Conservation (phyloP, 2,113 vertebrate genomes). For the Eurystomus gularis region DNA sequence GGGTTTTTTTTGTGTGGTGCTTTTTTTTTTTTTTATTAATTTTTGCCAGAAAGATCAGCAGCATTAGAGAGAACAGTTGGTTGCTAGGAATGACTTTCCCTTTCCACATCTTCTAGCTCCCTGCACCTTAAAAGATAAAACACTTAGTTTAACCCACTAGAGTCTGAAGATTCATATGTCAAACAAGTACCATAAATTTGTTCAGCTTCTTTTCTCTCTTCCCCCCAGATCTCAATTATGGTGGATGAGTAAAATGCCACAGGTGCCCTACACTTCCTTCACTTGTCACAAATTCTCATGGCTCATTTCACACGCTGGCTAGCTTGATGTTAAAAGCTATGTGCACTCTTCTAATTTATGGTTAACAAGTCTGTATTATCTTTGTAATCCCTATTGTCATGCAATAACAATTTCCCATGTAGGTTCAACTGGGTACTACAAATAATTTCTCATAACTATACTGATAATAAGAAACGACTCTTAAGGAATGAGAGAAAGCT, state of each 20-base stretch:
- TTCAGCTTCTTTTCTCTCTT: neutral
- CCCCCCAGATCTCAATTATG: neutral
- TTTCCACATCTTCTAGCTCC: neutral
- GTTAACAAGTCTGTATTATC: neutral
- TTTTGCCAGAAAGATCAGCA: neutral
- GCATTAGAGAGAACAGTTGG: neutral
- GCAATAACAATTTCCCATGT: neutral
- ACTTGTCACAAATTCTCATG: neutral
- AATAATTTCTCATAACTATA: neutral
- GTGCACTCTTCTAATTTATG: neutral
- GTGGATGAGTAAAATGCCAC: neutral
- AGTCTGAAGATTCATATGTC: neutral
- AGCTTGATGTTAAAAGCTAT: neutral
- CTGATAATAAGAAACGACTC: neutral
- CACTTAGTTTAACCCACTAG: neutral
- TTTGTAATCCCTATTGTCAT: neutral
- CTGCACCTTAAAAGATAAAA: neutral
- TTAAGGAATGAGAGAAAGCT: neutral
- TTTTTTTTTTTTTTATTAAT: neutral
- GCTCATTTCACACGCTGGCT: neutral
- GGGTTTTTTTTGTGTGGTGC: neutral
- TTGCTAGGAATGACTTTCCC: neutral
- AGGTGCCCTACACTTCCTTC: neutral
- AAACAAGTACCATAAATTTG: neutral
- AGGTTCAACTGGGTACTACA: neutral